A percentile compares a stretch with the other conserved stretches of the same genome.
Conservation (phyloP, 92 coral and sea anemone species). For the Epizoanthus illoricatus region DNA sequence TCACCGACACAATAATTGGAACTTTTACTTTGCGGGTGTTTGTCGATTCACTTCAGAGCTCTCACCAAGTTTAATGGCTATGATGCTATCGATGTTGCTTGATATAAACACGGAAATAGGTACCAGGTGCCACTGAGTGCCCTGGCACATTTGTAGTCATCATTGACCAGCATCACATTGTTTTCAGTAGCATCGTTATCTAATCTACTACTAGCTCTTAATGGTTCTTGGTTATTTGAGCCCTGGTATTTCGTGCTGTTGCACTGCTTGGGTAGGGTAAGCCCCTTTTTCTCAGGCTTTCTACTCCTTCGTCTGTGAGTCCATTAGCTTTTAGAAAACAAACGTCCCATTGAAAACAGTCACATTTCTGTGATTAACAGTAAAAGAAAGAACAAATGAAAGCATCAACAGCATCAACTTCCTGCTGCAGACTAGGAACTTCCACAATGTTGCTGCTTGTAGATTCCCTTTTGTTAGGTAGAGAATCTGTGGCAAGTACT, state of each 20-base stretch:
- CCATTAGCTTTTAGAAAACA: conserved; percentile 6
- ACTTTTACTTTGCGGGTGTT: too few relatives aligned
- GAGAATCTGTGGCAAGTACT: not conserved
- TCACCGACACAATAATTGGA: too few relatives aligned
- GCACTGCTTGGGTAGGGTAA: not conserved
- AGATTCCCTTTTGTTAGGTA: not conserved
- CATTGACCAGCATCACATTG: not conserved
- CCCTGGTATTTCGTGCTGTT: not conserved
- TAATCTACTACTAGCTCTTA: not conserved
- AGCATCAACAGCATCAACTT: conserved; percentile 8
- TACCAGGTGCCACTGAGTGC: too few relatives aligned
- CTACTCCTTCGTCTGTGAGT: not conserved
- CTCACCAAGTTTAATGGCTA: too few relatives aligned
- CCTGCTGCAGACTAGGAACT: not conserved
- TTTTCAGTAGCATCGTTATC: conserved; percentile 7
- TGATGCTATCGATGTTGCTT: too few relatives aligned
- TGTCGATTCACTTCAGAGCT: too few relatives aligned
- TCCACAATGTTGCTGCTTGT: too few relatives aligned
- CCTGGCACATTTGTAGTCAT: too few relatives aligned
- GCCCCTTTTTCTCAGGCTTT: not conserved
- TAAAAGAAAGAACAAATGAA: conserved; percentile 1
- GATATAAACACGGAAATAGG: too few relatives aligned
- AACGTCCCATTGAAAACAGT: not conserved
- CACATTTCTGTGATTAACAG: conserved; percentile 24
- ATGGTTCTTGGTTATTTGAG: not conserved